These are phyloP conservation scores for Amblyornis subalaris DNA, from an alignment of 2,113 vertebrate genomes.

Conservation along the genomic window DNA sequence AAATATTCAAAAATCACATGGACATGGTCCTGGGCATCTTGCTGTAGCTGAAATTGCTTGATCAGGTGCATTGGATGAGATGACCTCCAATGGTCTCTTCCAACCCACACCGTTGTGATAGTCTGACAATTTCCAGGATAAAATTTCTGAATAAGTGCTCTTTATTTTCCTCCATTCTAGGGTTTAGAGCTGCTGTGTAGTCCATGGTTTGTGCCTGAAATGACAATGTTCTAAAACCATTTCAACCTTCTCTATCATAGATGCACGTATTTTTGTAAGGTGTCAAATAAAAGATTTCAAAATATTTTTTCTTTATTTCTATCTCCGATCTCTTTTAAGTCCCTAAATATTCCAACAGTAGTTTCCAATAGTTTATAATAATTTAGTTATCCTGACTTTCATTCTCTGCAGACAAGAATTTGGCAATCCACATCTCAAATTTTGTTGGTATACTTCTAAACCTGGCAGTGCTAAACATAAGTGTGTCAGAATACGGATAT, in stretches of 20 bases:
- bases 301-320: background rate
- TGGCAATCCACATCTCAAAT: background rate
- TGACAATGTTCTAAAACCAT: background rate
- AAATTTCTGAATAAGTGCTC: background rate
- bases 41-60: background rate
- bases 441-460: background rate
- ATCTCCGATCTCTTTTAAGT: background rate
- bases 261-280: background rate
- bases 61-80: background rate
- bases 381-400: background rate
- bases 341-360: background rate
- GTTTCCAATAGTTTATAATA: background rate
- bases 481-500: background rate
- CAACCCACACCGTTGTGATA: background rate
- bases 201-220: background rate
- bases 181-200: background rate
- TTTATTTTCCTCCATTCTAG: background rate
- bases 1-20: background rate
- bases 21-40: background rate
- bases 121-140: background rate
- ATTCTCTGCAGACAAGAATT: background rate
- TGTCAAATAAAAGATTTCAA: background rate
- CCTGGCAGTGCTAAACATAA: background rate
- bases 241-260: background rate
- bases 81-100: background rate